Percentiles rank a stretch among this genome's conserved stretches.
Evolutionary conservation across 2,797 vertebrate genomes (phyloP).

Genomic region (Masticophis lateralis): DNA sequence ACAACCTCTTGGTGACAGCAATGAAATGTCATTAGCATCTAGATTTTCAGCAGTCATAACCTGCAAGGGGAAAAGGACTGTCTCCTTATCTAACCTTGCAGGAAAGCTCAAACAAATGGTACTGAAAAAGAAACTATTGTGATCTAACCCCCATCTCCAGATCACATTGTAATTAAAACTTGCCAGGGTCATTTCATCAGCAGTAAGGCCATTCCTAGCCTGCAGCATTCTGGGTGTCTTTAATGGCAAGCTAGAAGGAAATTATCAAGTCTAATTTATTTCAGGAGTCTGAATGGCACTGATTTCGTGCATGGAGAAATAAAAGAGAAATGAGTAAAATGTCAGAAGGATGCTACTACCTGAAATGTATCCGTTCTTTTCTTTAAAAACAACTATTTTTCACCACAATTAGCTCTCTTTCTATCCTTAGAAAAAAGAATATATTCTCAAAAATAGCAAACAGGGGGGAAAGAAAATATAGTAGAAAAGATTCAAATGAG

Average conservation of each 20-base stretch:
- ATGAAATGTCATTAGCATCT: constrained; percentile 6
- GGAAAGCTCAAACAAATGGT: constrained; percentile 35
- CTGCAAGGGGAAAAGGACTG: not conserved
- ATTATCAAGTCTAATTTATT: constrained; percentile 50
- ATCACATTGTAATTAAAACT: constrained; percentile 36
- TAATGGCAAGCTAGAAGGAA: constrained; percentile 8
- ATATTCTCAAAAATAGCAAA: constrained; percentile 10
- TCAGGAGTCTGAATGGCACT: constrained; percentile 23
- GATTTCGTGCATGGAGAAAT: constrained; percentile 35
- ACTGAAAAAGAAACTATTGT: constrained; percentile 25
- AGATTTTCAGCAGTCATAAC: not conserved
- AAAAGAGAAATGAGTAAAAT: constrained; percentile 34
- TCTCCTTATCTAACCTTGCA: constrained; percentile 28
- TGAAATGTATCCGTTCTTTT: not conserved
- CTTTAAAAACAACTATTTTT: constrained; percentile 6
- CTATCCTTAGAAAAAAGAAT: not conserved
- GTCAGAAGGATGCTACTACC: constrained; percentile 23
- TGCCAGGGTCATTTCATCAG: constrained; percentile 21
- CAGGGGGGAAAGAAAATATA: not conserved
- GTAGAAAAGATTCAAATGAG: not conserved
- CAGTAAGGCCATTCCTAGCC: constrained; percentile 17
- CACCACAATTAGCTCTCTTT: constrained; percentile 28
- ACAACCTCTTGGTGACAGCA: constrained; percentile 37
- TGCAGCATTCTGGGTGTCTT: constrained; percentile 36
- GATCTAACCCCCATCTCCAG: constrained; percentile 18